These are phyloP conservation scores for Anas georgica DNA, from an alignment of 2,797 vertebrate species.

Conservation along the genomic window DNA sequence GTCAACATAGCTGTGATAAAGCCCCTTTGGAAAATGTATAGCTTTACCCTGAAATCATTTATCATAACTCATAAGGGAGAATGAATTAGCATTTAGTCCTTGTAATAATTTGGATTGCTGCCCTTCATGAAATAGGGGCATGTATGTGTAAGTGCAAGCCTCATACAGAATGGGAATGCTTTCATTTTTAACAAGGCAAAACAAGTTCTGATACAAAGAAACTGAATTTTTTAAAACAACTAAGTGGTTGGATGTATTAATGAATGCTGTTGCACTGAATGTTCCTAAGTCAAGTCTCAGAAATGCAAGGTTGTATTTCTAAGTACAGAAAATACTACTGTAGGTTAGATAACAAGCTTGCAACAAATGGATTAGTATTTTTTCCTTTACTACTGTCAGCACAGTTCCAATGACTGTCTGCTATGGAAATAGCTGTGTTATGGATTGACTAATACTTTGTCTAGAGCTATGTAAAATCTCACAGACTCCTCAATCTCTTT, in stretches of 20 bases:
- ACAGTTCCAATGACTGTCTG: background rate
- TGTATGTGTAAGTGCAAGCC: background rate
- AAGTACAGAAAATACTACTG: background rate
- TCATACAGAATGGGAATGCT: background rate
- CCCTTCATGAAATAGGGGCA: background rate
- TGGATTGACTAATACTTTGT: background rate
- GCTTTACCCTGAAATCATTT: constrained; percentile 36
- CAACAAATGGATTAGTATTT: background rate
- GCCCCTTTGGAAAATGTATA: constrained; percentile 52
- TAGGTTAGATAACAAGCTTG: background rate
- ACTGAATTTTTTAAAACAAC: background rate
- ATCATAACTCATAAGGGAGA: constrained; percentile 13
- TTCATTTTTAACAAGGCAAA: background rate
- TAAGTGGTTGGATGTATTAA: background rate
- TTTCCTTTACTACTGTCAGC: background rate
- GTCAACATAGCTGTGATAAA: constrained; percentile 55
- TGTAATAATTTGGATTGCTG: background rate
- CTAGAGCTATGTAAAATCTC: background rate
- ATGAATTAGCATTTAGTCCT: constrained; percentile 40
- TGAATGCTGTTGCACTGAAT: background rate
- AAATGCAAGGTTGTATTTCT: background rate
- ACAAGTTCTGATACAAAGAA: background rate
- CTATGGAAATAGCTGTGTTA: background rate
- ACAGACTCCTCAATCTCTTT: background rate
- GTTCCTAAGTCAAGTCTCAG: background rate